Base-by-base conservation (phyloP, 2,888 invertebrate species). In the Eupithecia abbreviata region DNA sequence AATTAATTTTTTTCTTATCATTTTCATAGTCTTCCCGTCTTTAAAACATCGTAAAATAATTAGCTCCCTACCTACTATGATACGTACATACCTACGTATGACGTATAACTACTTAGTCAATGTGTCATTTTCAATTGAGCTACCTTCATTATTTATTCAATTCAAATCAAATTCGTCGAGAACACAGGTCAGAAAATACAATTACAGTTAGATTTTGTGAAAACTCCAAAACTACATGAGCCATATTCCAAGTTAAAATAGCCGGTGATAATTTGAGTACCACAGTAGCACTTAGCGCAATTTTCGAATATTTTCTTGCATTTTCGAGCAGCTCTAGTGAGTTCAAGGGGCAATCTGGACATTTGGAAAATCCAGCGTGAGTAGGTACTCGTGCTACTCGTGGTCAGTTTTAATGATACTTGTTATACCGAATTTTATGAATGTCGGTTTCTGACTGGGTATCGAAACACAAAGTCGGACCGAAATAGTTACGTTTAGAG, bases 261-360 rank as follows among this genome's bases (percentile, higher is more conserved):
- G 62, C 30, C 30, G 18, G 62, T 62, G 62, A 30, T 62, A 30
- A 62, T 62, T 30, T 62, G 58, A 58, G 58, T 18, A 10, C 58
- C 18, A 18, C 58, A 18, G 58, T 30, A 62, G 62, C n/a, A 30
- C 30, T 62, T 62, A 30, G 18, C n/a, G 58, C 30, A 62, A 30
- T 30, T 71, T 67, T 73, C 41, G 41, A 68, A 73, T 42, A 74
- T 70, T 70, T 74, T 74, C 70, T 72, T 55, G 71, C 67, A 75
- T 71, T 71, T 75, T 67, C 66, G 15, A 42, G 67, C 43, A 65
- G 51, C 30, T 71, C 67, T 67, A 67, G 67, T 47, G 55, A 43
- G 4, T 43, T 67, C 75, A 58, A 71, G 74, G 47, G 75, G 71
- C 45, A 42, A 66, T 66, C 66, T 66, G 66, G 42, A 62, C 4